Conservation (phyloP, 1,140 invertebrate genomes). For the Calliphora vicina region DNA sequence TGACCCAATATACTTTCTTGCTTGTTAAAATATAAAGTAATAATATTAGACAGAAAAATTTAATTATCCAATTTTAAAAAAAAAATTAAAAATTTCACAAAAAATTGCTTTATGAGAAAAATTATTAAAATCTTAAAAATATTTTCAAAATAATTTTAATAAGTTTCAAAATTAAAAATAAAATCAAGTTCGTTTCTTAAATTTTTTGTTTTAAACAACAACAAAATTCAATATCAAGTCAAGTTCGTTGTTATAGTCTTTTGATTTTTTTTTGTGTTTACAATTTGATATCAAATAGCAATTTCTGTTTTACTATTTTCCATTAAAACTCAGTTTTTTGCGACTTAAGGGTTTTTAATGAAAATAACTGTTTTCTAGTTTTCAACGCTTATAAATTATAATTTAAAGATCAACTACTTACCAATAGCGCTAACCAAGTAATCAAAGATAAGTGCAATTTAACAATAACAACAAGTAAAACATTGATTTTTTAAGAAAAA, state of each 20-base stretch:
- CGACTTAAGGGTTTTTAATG: conserved; percentile 8
- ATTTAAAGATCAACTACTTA: not conserved
- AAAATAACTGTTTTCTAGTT: conserved; percentile 14
- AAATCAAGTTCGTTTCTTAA: not conserved
- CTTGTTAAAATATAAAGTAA: no score
- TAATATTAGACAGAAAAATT: no score
- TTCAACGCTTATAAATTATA: conserved; percentile 1
- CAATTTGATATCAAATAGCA: not conserved
- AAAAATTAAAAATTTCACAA: no score
- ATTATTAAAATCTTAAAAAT: no score
- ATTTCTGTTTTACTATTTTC: not conserved
- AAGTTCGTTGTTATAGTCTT: not conserved
- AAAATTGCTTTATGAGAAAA: no score
- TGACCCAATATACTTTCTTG: no score
- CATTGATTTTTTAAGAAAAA: not conserved
- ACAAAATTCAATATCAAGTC: not conserved
- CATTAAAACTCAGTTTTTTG: not conserved
- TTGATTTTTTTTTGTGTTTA: no score
- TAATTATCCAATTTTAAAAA: no score
- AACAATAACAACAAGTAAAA: not conserved
- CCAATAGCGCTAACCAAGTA: conserved; percentile 9
- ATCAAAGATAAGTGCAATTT: conserved; percentile 17
- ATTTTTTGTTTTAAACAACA: not conserved
- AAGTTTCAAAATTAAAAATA: no score
- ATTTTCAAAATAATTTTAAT: no score